A percentile compares a stretch with the other conserved stretches of the same genome.
Conservation (phyloP, 2,888 invertebrate species). For the Euplexia lucipara region DNA sequence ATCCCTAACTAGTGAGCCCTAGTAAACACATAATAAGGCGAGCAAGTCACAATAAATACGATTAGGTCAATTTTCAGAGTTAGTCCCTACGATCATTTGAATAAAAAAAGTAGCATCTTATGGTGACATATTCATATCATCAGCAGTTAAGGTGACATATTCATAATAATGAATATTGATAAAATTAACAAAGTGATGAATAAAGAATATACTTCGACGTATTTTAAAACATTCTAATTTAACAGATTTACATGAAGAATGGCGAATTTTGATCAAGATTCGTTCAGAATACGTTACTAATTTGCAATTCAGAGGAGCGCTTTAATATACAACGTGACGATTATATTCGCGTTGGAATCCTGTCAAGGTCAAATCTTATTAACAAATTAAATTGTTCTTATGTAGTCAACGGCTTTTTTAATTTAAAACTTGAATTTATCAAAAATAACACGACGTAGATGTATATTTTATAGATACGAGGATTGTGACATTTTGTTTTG, state of each 20-base stretch:
- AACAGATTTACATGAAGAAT: conserved; percentile 11
- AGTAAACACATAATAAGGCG: too few relatives aligned
- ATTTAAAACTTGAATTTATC: conserved; percentile 25
- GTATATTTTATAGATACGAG: neutral
- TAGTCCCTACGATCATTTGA: too few relatives aligned
- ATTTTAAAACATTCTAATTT: conserved; percentile 5
- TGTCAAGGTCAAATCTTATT: conserved; percentile 64
- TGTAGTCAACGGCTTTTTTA: conserved; percentile 38
- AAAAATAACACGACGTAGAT: conserved; percentile 1
- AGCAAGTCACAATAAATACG: too few relatives aligned
- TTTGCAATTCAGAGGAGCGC: conserved; percentile 67
- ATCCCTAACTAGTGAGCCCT: too few relatives aligned
- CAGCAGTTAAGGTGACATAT: too few relatives aligned
- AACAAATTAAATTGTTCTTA: conserved; percentile 38
- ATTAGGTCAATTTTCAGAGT: too few relatives aligned
- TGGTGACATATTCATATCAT: too few relatives aligned
- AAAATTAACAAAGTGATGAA: conserved; percentile 2
- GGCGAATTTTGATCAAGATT: conserved; percentile 39
- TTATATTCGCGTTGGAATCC: conserved; percentile 60
- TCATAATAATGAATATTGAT: too few relatives aligned
- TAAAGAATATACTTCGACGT: neutral
- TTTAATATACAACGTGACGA: conserved; percentile 43
- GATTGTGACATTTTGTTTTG: conserved; percentile 1
- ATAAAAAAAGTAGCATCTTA: too few relatives aligned
- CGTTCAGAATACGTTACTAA: conserved; percentile 41